Base-by-base conservation (phyloP, 2,888 invertebrate genomes). In the Mesopsocus fuscifrons region DNA sequence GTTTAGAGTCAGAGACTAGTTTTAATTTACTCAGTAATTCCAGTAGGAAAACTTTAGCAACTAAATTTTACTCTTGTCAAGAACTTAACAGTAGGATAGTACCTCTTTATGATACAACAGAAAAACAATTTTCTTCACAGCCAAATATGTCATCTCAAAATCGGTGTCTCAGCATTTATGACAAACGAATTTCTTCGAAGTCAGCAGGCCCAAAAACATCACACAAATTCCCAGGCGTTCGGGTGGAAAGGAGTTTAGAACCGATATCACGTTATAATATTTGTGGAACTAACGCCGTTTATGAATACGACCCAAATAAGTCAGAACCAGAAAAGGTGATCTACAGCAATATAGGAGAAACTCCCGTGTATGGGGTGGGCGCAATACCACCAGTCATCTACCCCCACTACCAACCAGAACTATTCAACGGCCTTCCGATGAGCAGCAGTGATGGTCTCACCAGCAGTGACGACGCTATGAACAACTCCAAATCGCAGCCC, bases 261-360 rank as follows among this genome's bases (percentile, higher is more conserved):
- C 38, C 38, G 16, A 38, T 38, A 16, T 9, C 38, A 3, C 15
- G 38, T 5, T 38, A 38, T 20, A 17, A 16, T 13, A 38, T 38
- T 5, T 18, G 38, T 21, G 38, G 38, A 5, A 38, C 38, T 5
- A 38, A 38, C 11, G 16, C 18, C 21, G 15, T 38, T 6, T 38
- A 18, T 21, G 38, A 38, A 17, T 38, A 38, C 20, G 38, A 38
- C 20, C 38, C 38, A 17, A 38, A 38, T 18, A 38, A 38, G 20
- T 15, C 17, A 13, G 20, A 18, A 6, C 38, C 38, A 6, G 38
- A 38, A 18, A 38, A 3, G 18, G 18, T 38, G 8, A 4, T 38
- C 6, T 38, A 38, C 20, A 17, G 20, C 13, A 38, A 38, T 20
- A 18, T 11, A 21, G 20, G 17, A 20, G 38, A 38, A 3, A 38